Evolutionary conservation across 2,797 vertebrate species (phyloP), one percentile per base, ranked within the genome.

Genomic region (Silurus aristotelis): DNA sequence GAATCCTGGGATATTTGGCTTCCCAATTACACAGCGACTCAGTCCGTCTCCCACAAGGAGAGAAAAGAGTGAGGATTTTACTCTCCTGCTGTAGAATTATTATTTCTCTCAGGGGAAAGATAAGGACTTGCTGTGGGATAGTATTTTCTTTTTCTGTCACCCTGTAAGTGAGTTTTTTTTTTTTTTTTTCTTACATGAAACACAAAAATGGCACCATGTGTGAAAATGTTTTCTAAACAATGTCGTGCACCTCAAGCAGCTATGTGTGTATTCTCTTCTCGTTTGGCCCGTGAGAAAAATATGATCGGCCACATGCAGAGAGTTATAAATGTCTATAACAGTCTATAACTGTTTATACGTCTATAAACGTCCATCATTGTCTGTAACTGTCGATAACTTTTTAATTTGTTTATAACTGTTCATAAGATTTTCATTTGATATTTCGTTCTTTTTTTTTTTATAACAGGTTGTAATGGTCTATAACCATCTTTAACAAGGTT

Each of bases 61-160:
- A 73, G 38, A 82, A 83, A 71, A 85, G 76, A 66, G 52, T 43
- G 78, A 68, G 63, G 83, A 87, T 85, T 88, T 86, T 80, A 85
- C 81, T 86, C 80, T 81, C 58, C 72, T 85, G 87, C 85, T 85
- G 48, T 43, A 79, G 76, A 88, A 89, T 89, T 87, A 82, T 87
- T 82, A 81, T 87, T 83, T 80, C 55, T 83, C 80, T 83, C 83
- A 61, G 22, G 56, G 66, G 80, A 48, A 85, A 87, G 84, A 88
- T 85, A 86, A 84, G 82, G 67, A 82, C 84, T 87, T 89, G 83
- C 86, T 84, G 48, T 27, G 61, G 77, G 81, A 68, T 63, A 71
- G 68, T 52, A 80, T 87, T 82, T 56, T 38, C 0, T 38, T 52
- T 38, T 76, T 79, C 63, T 86, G 81, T 84, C 83, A 84, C 70